Evolutionary conservation across 2,797 vertebrate genomes (phyloP).

Genomic region (Orientallactaga sibirica): DNA sequence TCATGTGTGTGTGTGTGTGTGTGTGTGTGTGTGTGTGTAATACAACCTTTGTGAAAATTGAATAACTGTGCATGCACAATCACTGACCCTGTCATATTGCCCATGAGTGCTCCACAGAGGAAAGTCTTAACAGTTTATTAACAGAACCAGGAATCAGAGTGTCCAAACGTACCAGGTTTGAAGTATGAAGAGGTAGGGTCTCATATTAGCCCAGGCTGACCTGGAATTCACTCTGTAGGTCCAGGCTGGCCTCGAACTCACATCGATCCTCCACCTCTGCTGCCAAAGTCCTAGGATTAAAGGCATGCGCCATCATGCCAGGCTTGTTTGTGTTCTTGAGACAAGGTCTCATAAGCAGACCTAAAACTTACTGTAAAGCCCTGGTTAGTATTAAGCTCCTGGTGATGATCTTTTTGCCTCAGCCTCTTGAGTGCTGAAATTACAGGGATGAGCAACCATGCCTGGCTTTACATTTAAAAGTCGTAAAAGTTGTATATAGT

Average conservation of each 20-base stretch:
- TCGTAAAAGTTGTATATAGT: background rate
- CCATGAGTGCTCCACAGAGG: background rate
- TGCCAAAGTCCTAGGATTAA: no score
- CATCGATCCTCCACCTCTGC: no score
- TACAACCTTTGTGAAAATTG: conserved; percentile 18
- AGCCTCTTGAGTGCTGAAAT: background rate
- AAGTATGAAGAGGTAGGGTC: background rate
- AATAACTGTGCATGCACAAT: background rate
- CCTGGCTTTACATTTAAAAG: background rate
- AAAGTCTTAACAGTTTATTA: background rate
- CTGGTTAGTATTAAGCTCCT: background rate
- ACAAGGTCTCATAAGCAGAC: background rate
- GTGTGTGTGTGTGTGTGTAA: conserved; percentile 23
- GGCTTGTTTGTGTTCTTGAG: background rate
- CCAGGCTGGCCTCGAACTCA: no score
- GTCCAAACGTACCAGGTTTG: background rate
- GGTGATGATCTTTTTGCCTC: background rate
- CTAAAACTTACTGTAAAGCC: background rate
- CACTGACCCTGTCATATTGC: background rate
- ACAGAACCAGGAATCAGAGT: background rate
- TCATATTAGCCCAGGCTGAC: no score
- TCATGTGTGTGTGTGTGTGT: background rate
- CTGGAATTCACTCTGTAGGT: no score
- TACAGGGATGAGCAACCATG: background rate
- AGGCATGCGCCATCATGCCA: no score